Base-by-base conservation (phyloP, 2,888 invertebrate genomes). In the Lumbricus terrestris region DNA sequence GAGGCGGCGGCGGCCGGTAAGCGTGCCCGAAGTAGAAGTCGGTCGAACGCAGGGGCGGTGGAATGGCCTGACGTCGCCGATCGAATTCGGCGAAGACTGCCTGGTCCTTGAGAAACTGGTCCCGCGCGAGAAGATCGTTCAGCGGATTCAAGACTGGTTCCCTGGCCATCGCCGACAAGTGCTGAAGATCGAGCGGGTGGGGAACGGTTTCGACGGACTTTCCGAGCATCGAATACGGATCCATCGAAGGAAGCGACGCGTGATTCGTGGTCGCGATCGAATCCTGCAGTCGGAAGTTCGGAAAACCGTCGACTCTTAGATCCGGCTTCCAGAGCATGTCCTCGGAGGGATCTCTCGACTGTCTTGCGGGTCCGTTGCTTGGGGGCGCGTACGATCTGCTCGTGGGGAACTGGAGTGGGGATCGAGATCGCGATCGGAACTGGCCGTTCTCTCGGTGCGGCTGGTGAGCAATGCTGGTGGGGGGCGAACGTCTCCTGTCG, bases 341-440 rank as follows among this genome's bases (percentile, higher is more conserved):
- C 20, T 85, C 85, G 20, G n/a, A n/a, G n/a, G 34, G 35, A 18
- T 37, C 37, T 23, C 35, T 2, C 85, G 85, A 37, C 35, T 85
- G 35, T 15, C 35, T 85, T 5, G 34, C 34, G 15, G 37, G 85
- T 35, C 85, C 37, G 85, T 85, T n/a, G n/a, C n/a, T 85, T 11
- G 37, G 85, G 6, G 85, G 37, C 34, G 85, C 85, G 85, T 34
- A 85, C 15, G 85, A 85, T 23, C 85, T 85, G 85, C 85, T 85
- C 34, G 85, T 37, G 35, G 85, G 37, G 16, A 85, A 85, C 37
- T 33, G 34, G 37, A 85, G 85, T 18, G 85, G 85, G 37, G 85
- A 85, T 34, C 85, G 85, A 85, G 85, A 85, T 37, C 85, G 85
- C 11, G 85, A 85, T 85, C 85, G 85, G 85, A 85, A 85, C 34